Percentiles rank a stretch among this genome's conserved stretches.
Evolutionary conservation across 2,888 invertebrate genomes (phyloP).

Genomic region (Cephus runcator): DNA sequence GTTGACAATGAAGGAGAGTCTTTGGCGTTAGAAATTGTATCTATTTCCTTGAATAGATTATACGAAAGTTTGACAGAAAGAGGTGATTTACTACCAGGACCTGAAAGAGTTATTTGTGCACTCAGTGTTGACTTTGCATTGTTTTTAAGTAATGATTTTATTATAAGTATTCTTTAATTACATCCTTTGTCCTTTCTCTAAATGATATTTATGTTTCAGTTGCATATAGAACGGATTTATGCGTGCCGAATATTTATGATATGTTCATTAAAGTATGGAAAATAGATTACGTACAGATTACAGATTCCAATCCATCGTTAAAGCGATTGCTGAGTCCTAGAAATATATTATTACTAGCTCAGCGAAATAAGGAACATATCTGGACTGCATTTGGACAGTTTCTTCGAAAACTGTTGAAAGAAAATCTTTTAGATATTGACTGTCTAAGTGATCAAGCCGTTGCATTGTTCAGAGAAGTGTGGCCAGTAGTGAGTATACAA

Average conservation of each 20-base stretch:
- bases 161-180: conserved; percentile 9
- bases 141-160: conserved; percentile 49
- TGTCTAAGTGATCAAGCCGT: conserved; percentile 75
- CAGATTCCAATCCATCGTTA: conserved; percentile 44
- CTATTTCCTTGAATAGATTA: conserved; percentile 38
- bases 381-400: conserved; percentile 51
- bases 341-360: conserved; percentile 52
- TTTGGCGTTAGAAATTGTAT: conserved; percentile 35
- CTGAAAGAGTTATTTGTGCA: conserved; percentile 44
- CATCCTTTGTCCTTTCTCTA: background rate
- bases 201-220: conserved; percentile 40
- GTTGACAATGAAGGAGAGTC: conserved; percentile 45
- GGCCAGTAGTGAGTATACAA: conserved; percentile 68
- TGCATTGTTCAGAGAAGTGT: conserved; percentile 75
- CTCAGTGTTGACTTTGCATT: conserved; percentile 56
- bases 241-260: conserved; percentile 42
- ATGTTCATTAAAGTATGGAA: conserved; percentile 55
- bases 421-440: conserved; percentile 71
- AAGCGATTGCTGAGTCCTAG: conserved; percentile 53
- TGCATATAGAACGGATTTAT: conserved; percentile 46
- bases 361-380: conserved; percentile 34
- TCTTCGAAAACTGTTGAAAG: conserved; percentile 66
- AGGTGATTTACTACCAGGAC: conserved; percentile 42
- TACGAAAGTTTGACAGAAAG: conserved; percentile 46
- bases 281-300: conserved; percentile 32